Evolutionary conservation across 2,888 invertebrate genomes (phyloP), one percentile per base, ranked within the genome.

Genomic region (Malthinus seriepunctatus): DNA sequence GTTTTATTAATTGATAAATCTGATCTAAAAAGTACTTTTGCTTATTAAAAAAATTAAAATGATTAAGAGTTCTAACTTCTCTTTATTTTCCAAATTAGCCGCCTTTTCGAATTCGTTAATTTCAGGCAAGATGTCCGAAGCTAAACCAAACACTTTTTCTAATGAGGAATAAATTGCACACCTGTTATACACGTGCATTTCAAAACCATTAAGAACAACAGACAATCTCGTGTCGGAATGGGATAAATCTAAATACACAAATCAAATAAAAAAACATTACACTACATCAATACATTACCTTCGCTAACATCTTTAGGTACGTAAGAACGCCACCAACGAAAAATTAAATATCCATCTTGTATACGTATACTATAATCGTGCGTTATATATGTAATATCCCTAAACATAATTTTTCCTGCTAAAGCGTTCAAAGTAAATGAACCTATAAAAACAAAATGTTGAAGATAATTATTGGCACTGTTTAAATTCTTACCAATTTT

Each of bases 341-440:
- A 98, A 79, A 97, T 95, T 63, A 97, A 84, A 85, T 95, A 97
- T 1, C 97, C 98, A 82, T 98, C 97, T 78, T 97, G 97, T 64
- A 97, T 88, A 64, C 97, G 85, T 38, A 96, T 79, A 32, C 95
- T 91, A 78, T 91, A 96, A 81, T 99, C 97, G 74, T 93, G 91
- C 63, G 93, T 95, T 60, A 96, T 91, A 74, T 93, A 96, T 52
- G 93, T 90, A 68, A 98, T 88, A 81, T 98, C 96, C 56, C 96
- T 86, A 78, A 98, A 97, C 97, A 98, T 98, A 51, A 99, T 90
- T 81, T 98, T 98, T 2, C 99, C 99, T 52, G 97, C 94, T 63
- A 98, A 82, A n/a, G 95, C 93, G 78, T 96, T 95, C 52, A 97
- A 82, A 4, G 95, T 95, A 72, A 98, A 88, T 3, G 98, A 97